Conservation (phyloP, 2,797 vertebrate species). For the Danio aesculapii region DNA sequence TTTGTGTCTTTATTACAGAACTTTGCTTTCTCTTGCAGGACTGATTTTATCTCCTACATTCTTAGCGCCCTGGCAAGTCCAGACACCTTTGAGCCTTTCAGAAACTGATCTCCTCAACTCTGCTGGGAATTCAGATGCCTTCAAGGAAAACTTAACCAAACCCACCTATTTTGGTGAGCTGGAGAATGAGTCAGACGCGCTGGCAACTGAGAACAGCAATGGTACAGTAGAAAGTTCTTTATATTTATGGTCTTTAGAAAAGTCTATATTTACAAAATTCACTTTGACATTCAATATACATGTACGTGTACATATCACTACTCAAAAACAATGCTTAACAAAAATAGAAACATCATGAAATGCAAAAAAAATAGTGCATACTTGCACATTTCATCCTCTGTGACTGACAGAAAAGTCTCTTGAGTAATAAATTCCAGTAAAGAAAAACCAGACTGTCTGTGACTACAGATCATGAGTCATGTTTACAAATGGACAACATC, state of each 20-base stretch:
- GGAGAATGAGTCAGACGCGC: constrained; percentile 1
- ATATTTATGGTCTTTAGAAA: neutral
- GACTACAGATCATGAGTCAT: neutral
- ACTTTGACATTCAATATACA: neutral
- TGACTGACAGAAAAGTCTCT: constrained; percentile 1
- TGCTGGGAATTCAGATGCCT: constrained; percentile 22
- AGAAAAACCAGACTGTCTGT: neutral
- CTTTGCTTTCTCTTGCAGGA: constrained; percentile 48
- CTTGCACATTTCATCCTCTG: neutral
- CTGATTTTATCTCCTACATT: constrained; percentile 54
- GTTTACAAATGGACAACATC: neutral
- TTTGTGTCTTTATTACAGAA: constrained; percentile 3
- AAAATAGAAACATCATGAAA: neutral
- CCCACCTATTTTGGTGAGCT: neutral
- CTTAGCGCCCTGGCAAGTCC: constrained; percentile 16
- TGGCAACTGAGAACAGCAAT: neutral
- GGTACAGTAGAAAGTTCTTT: neutral
- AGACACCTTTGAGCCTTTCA: constrained; percentile 31
- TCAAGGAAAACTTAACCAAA: constrained; percentile 9
- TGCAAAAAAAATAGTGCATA: neutral
- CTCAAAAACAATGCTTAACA: neutral
- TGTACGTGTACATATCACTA: neutral
- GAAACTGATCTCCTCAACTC: constrained; percentile 11
- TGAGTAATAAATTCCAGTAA: neutral
- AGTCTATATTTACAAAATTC: neutral